Conservation (phyloP, 2,113 vertebrate genomes). For the Eira barbara region DNA sequence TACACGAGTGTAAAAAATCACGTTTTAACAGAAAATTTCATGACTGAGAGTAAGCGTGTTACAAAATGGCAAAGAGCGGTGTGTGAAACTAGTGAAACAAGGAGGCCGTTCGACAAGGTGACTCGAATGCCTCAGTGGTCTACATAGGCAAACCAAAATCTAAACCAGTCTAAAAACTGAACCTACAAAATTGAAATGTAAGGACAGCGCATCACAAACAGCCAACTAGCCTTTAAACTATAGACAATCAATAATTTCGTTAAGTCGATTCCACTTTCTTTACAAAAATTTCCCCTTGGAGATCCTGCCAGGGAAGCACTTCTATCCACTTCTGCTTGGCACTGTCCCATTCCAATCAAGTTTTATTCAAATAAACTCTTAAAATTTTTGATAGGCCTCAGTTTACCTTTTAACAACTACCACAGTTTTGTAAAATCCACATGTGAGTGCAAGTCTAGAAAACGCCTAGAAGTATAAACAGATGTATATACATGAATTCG, state of each 20-base stretch:
- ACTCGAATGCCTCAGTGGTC: rapidly evolving
- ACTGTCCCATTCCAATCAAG: neutral
- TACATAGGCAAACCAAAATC: neutral
- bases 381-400: neutral
- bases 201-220: neutral
- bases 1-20: neutral
- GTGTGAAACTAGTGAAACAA: neutral
- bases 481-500: neutral
- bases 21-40: neutral
- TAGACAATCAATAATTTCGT: neutral
- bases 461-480: neutral
- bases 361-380: neutral
- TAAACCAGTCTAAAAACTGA: neutral
- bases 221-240: neutral
- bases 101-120: neutral
- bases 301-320: neutral
- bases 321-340: neutral
- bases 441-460: neutral
- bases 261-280: neutral
- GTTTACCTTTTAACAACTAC: neutral
- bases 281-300: neutral
- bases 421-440: neutral
- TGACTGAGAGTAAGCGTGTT: neutral
- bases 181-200: neutral
- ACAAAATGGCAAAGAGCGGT: neutral